These are phyloP conservation scores for Microcebus ravelobensis DNA, from an alignment of 2,113 vertebrate species.

Conservation along the genomic window DNA sequence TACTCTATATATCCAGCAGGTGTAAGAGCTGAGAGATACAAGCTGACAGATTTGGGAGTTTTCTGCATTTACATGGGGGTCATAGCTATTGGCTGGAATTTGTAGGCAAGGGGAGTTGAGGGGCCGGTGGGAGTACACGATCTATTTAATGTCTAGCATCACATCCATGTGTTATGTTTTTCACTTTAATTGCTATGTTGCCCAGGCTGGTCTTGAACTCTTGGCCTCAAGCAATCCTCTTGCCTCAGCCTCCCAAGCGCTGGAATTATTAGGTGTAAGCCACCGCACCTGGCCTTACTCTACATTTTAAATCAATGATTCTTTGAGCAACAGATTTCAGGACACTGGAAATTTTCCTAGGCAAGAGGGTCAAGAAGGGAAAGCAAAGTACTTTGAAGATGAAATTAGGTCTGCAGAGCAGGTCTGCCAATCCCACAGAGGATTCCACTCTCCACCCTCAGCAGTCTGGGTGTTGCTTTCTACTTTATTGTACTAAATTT, in stretches of 20 bases:
- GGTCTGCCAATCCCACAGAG: neutral
- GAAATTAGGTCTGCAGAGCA: neutral
- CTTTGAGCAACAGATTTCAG: neutral
- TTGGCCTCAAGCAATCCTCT: too few relatives aligned
- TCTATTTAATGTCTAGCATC: accelerated
- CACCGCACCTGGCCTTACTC: neutral
- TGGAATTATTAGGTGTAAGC: too few relatives aligned
- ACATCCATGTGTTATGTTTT: neutral
- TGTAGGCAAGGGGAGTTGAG: accelerated
- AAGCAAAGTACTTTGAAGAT: neutral
- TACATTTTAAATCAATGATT: neutral
- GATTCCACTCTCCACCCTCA: neutral
- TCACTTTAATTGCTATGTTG: neutral
- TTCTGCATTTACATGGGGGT: neutral
- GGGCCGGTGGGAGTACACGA: neutral
- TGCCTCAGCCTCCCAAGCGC: too few relatives aligned
- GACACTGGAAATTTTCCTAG: neutral
- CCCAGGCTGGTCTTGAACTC: too few relatives aligned
- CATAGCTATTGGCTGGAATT: neutral
- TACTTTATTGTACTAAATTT: neutral
- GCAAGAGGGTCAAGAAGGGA: neutral
- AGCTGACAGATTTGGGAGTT: neutral
- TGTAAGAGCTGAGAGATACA: neutral
- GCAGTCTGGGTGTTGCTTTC: neutral
- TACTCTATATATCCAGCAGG: neutral